A percentile compares a stretch with the other conserved stretches of the same genome.
These are phyloP conservation scores for Drosophila tanythrix DNA, from an alignment of 2,888 invertebrate genomes.

Conservation along the genomic window DNA sequence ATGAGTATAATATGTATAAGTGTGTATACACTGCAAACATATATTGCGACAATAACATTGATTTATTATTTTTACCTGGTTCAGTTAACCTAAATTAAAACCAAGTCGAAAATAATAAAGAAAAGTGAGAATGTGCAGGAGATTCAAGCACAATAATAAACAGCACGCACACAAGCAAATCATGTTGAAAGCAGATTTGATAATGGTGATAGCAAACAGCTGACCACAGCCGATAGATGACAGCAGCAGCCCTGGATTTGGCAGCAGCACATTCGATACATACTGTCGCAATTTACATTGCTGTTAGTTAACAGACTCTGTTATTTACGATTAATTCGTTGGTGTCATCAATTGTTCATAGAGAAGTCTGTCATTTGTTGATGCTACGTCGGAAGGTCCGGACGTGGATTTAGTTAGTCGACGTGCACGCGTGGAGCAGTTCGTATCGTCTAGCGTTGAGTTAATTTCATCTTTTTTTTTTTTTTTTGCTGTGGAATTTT, in stretches of 20 bases:
- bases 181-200: constrained; percentile 12
- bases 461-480: constrained; percentile 49
- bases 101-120: constrained; percentile 7
- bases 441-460: constrained; percentile 38
- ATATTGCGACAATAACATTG: neutral
- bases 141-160: constrained; percentile 27
- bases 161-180: constrained; percentile 17
- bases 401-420: constrained; percentile 34
- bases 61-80: constrained; percentile 29
- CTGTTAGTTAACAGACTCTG: constrained; percentile 5
- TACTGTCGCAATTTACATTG: neutral
- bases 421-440: constrained; percentile 37
- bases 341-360: constrained; percentile 28
- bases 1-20: neutral
- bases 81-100: constrained; percentile 9
- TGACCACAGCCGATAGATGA: constrained; percentile 19
- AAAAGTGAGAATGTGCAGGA: neutral
- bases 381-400: constrained; percentile 57
- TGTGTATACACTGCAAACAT: neutral
- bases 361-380: constrained; percentile 52
- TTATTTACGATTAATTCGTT: constrained; percentile 22
- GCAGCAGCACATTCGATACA: neutral
- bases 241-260: constrained; percentile 17
- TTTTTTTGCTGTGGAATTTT: constrained; percentile 52
- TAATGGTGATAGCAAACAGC: constrained; percentile 34